Evolutionary conservation across 2,888 invertebrate genomes (phyloP), one percentile per base, ranked within the genome.

Genomic region (Bembecia ichneumoniformis): DNA sequence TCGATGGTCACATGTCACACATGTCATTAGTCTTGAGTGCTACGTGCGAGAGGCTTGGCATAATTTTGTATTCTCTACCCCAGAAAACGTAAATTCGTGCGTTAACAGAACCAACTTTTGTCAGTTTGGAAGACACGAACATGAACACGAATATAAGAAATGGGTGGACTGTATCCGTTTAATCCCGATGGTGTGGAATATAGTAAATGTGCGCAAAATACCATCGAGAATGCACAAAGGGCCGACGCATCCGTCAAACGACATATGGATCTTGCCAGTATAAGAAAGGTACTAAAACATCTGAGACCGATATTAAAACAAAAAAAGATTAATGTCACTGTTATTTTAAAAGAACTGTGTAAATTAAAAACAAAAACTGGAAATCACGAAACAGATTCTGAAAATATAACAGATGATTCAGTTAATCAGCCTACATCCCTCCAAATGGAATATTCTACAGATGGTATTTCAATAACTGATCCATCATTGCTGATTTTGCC

Each of bases 1-100:
- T 66, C 9, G 64, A 66, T 53, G 62, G 64, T 0, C 58, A 62
- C 48, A 61, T 54, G 44, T 58, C 60, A 2, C 64, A 11, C 44
- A 57, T 65, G 55, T 55, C 64, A 0, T 46, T 61, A 36, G n/a
- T 36, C 7, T 28, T 63, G 4, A 61, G 59, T 36, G 11, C 20
- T 1, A 13, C 55, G 1, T 63, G 60, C 40, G 55, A 59, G 46
- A 10, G 54, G 46, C 4, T 53, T 9, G 52, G 40, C 16, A 52
- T 52, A 35, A 55, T 57, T 46, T 50, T 59, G 45, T 57, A 55
- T 53, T 56, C 58, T 3, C 52, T 55, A 3, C 52, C 50, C 9
- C 52, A n/a, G 60, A 60, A 57, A 60, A 59, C 49, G 5, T 56
- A 1, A 55, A 60, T 47, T 36, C 47, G 45, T 35, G 52, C 28